Evolutionary conservation across 1,140 invertebrate species (phyloP).

Genomic region (Drosophila nigrodunni): DNA sequence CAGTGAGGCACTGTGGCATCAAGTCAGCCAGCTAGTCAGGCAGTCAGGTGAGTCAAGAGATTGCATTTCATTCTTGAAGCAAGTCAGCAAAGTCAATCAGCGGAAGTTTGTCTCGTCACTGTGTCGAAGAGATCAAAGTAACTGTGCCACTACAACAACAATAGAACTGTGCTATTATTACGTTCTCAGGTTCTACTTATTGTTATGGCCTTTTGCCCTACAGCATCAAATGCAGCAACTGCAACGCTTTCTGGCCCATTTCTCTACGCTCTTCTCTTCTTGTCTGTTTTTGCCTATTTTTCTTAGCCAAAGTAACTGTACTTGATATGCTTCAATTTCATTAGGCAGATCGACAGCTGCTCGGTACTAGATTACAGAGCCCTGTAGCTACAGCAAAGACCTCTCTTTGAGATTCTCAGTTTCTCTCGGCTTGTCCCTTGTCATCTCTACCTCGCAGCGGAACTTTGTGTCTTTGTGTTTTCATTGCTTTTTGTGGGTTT

Average conservation of each 20-base stretch:
- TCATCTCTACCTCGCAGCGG: background rate
- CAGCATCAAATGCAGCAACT: constrained; percentile 21
- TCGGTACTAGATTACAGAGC: background rate
- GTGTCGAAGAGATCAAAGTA: constrained; percentile 25
- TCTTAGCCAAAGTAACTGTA: constrained; percentile 61
- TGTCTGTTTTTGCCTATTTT: constrained; percentile 1
- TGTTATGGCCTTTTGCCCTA: constrained; percentile 54
- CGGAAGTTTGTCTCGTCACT: constrained; percentile 48
- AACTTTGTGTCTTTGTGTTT: constrained; percentile 2
- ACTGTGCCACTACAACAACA: constrained; percentile 22
- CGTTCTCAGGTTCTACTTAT: constrained; percentile 72
- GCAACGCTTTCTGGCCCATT: constrained; percentile 43
- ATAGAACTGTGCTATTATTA: constrained; percentile 18
- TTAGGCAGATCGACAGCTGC: constrained; percentile 72
- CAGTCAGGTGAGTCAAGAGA: constrained; percentile 14
- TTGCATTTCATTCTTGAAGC: constrained; percentile 38
- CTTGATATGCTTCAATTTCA: constrained; percentile 66
- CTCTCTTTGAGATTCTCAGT: background rate
- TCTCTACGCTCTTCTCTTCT: background rate
- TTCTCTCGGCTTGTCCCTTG: no score
- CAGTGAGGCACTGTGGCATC: constrained; percentile 34
- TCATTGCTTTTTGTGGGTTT: constrained; percentile 12
- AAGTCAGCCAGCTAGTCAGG: constrained; percentile 21
- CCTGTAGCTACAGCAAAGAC: background rate
- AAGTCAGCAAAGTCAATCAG: constrained; percentile 62